phyloP scores from a whole-genome alignment of 2,797 vertebrate genomes.

The Threskiornis aethiopicus region DNA sequence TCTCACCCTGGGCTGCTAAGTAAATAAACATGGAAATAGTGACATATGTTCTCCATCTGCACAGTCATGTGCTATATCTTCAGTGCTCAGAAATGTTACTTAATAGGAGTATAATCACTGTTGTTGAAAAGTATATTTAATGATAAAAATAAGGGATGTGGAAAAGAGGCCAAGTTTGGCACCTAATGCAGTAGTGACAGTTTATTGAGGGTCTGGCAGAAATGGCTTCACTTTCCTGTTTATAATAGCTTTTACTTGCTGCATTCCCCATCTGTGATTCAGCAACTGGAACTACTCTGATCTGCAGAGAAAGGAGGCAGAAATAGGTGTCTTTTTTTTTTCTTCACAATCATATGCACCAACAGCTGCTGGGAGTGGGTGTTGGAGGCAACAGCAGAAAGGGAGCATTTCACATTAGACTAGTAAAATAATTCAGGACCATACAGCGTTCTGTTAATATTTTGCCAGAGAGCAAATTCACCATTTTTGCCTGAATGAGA shows the following conservation, averaged over 20 bases:
- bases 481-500: background rate
- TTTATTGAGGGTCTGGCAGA: conserved; percentile 37
- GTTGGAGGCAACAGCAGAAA: background rate
- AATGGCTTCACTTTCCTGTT: conserved; percentile 49
- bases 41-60: conserved; percentile 67
- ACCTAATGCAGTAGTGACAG: conserved; percentile 43
- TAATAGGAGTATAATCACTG: conserved; percentile 24
- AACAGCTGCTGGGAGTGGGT: background rate
- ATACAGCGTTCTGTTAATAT: background rate
- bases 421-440: background rate
- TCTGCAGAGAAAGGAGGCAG: background rate
- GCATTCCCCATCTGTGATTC: conserved; percentile 44
- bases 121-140: conserved; percentile 56
- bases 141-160: conserved; percentile 41
- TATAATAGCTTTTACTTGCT: conserved; percentile 31
- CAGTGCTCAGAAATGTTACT: conserved; percentile 37
- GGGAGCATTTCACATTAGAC: background rate
- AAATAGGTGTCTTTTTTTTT: background rate
- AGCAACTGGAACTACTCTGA: conserved; percentile 3
- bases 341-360: background rate
- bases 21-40: conserved; percentile 63
- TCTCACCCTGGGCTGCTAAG: conserved; percentile 23
- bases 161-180: conserved; percentile 46
- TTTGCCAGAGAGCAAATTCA: background rate
- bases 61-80: background rate